Conservation (phyloP, 2,888 invertebrate genomes). For the Catonia carolina region DNA sequence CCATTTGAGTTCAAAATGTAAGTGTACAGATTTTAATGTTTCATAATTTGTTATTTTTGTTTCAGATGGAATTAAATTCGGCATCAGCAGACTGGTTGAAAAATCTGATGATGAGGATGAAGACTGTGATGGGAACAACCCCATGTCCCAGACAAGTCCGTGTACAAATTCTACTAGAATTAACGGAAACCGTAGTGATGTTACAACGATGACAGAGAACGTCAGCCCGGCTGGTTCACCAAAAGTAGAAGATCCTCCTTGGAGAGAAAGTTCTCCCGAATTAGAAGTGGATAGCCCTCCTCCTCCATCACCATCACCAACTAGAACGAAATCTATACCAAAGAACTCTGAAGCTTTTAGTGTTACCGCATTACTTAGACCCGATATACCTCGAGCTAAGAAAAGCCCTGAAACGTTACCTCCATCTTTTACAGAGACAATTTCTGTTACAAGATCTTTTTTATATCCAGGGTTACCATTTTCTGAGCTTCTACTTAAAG, state of each 20-base stretch:
- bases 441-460: conserved; percentile 50
- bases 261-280: conserved; percentile 56
- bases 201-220: conserved; percentile 33
- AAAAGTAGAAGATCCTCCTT: conserved; percentile 34
- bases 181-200: conserved; percentile 27
- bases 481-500: conserved; percentile 47
- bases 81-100: conserved; percentile 70
- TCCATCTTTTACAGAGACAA: conserved; percentile 42
- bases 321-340: conserved; percentile 19
- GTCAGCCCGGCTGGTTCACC: conserved; percentile 40
- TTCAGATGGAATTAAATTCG: conserved; percentile 78
- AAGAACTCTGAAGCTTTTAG: conserved; percentile 59
- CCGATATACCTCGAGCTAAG: conserved; percentile 53
- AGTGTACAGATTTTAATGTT: too few relatives aligned
- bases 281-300: conserved; percentile 71
- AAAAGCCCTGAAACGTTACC: conserved; percentile 34
- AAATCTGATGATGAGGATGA: conserved; percentile 53
- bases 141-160: conserved; percentile 33
- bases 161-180: neutral
- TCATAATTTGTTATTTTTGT: too few relatives aligned
- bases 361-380: conserved; percentile 71
- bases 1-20: too few relatives aligned
- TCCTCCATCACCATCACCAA: conserved; percentile 34
- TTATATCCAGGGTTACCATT: conserved; percentile 56
- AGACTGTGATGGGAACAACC: conserved; percentile 48